Conservation (phyloP, 1,140 invertebrate species). For the Wiebesia pumilae region DNA sequence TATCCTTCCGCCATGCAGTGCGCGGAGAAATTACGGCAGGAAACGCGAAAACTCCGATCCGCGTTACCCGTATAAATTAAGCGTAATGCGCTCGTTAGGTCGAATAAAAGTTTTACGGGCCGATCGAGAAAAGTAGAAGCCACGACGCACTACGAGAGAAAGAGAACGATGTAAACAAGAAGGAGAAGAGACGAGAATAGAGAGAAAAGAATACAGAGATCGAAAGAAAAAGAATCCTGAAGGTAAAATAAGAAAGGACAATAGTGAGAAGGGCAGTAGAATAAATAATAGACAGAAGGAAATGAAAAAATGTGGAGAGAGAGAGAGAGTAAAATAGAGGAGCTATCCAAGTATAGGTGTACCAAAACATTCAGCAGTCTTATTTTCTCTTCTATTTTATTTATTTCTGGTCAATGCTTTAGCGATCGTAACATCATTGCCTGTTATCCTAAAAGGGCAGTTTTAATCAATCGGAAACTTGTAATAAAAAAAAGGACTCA, state of each 20-base stretch:
- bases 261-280: conserved; percentile 34
- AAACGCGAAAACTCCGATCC: conserved; percentile 63
- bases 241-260: conserved; percentile 44
- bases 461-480: background rate
- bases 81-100: conserved; percentile 68
- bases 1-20: conserved; percentile 52
- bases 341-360: conserved; percentile 8
- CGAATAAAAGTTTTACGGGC: conserved; percentile 72
- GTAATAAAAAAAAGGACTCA: background rate
- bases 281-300: conserved; percentile 40
- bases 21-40: conserved; percentile 61
- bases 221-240: background rate
- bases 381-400: background rate
- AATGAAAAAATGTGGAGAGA: conserved; percentile 30
- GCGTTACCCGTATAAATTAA: conserved; percentile 67
- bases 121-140: conserved; percentile 59
- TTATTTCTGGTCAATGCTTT: background rate
- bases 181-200: conserved; percentile 6
- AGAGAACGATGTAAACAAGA: conserved; percentile 13
- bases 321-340: background rate
- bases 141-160: background rate
- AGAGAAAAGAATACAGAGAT: background rate
- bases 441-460: background rate
- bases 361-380: background rate
- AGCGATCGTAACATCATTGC: background rate